phyloP scores from a whole-genome alignment of 2,113 vertebrate genomes.

The Burhinus oedicnemus region DNA sequence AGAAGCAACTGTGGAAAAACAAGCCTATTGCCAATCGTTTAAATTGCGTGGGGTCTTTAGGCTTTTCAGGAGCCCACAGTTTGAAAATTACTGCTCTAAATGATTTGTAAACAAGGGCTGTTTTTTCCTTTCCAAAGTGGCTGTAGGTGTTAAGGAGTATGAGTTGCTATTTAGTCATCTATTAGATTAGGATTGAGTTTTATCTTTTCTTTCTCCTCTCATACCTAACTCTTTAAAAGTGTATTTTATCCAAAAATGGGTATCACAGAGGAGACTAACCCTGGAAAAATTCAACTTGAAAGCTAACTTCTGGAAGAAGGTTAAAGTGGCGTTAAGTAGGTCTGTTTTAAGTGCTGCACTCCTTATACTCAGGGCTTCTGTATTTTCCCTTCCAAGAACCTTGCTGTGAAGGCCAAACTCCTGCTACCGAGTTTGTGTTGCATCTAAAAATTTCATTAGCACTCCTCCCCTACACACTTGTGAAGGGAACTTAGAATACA shows the following conservation, averaged over 20 bases:
- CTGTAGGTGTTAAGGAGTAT: slow-evolving; percentile 5
- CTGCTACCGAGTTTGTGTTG: neutral
- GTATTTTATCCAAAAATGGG: neutral
- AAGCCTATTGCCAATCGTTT: neutral
- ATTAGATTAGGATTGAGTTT: neutral
- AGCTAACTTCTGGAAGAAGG: neutral
- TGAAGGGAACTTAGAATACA: neutral
- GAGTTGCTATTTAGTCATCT: slow-evolving; percentile 11
- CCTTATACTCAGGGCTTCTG: neutral
- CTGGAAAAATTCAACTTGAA: neutral
- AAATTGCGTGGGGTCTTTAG: slow-evolving; percentile 5
- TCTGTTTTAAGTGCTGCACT: neutral
- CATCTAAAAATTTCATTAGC: neutral
- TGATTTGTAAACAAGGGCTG: neutral
- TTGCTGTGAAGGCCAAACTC: neutral
- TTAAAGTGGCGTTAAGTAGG: neutral
- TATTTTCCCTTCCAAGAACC: neutral
- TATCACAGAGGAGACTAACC: neutral
- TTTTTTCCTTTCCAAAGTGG: neutral
- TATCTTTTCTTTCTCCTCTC: neutral
- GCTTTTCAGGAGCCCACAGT: neutral
- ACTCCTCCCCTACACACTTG: neutral
- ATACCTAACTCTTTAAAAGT: neutral
- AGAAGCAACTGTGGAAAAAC: slow-evolving; percentile 2
- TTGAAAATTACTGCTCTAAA: slow-evolving; percentile 9